A percentile compares a stretch with the other conserved stretches of the same genome.
phyloP scores from a whole-genome alignment of 2,888 invertebrate species.

The Loripinus fragilis region DNA sequence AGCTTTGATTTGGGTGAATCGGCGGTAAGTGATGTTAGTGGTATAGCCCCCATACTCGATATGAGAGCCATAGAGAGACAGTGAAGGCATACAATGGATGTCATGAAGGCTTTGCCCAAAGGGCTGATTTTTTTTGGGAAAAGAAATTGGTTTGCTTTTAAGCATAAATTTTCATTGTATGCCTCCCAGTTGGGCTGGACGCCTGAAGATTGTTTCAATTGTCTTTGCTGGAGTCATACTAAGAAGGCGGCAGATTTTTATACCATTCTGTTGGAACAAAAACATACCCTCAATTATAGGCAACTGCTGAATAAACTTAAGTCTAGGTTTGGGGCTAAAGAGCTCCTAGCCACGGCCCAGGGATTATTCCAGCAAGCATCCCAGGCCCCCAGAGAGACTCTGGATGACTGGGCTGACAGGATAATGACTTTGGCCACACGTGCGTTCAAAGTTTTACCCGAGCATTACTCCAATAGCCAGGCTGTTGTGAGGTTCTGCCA shows the following conservation, averaged over 20 bases:
- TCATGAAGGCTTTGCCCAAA: background rate
- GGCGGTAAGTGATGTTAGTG: background rate
- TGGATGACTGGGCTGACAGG: conserved; percentile 19
- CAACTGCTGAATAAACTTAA: background rate
- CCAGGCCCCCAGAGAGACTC: background rate
- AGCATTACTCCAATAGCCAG: background rate
- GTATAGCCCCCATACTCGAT: background rate
- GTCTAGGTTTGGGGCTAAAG: background rate
- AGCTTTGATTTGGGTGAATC: background rate
- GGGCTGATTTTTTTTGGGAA: background rate
- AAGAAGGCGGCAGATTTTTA: conserved; percentile 2
- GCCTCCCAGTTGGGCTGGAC: background rate
- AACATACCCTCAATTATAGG: background rate
- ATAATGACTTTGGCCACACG: background rate
- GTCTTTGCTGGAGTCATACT: conserved; percentile 3
- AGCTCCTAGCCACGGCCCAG: conserved; percentile 12
- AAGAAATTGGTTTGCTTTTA: conserved; percentile 9
- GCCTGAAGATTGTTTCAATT: background rate
- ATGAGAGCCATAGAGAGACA: background rate
- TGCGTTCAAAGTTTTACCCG: conserved; percentile 13
- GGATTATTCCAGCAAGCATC: background rate
- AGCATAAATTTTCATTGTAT: background rate
- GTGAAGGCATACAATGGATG: background rate
- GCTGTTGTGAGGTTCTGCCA: conserved; percentile 19
- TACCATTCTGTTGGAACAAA: background rate